These are phyloP conservation scores for Conops quadrifasciatus DNA, from an alignment of 2,888 invertebrate genomes.

Conservation along the genomic window DNA sequence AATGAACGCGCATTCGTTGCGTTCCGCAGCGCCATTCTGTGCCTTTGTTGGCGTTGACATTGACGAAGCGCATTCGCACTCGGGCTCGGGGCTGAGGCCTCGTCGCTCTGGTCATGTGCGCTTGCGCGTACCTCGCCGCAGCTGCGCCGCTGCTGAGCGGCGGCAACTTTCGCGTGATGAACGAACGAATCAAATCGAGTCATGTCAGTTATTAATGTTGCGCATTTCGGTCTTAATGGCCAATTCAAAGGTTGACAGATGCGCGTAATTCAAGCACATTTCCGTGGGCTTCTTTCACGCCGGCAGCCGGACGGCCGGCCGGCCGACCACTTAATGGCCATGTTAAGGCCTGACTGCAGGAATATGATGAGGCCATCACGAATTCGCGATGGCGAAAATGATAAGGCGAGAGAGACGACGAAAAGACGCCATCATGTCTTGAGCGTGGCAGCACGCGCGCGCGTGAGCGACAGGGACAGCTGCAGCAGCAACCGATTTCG, in stretches of 20 bases:
- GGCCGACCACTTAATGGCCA: slow-evolving; percentile 13
- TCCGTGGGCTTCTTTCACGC: slow-evolving; percentile 34
- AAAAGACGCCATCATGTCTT: slow-evolving; percentile 7
- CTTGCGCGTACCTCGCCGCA: slow-evolving; percentile 32
- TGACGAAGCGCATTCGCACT: slow-evolving; percentile 56
- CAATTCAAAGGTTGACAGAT: slow-evolving; percentile 66
- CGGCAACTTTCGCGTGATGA: slow-evolving; percentile 41
- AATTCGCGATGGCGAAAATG: slow-evolving; percentile 46
- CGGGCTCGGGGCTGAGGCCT: neutral
- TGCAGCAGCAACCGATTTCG: neutral
- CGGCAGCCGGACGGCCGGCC: neutral
- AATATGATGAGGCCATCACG: slow-evolving; percentile 62
- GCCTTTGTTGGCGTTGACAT: slow-evolving; percentile 60
- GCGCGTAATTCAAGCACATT: slow-evolving; percentile 63
- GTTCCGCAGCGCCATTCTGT: slow-evolving; percentile 35
- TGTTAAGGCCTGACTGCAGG: slow-evolving; percentile 37
- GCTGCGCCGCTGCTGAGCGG: slow-evolving; percentile 27
- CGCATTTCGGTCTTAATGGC: slow-evolving; percentile 66
- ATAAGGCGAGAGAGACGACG: slow-evolving; percentile 24
- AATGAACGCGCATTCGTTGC: slow-evolving; percentile 53
- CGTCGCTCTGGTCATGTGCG: slow-evolving; percentile 19
- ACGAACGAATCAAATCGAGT: slow-evolving; percentile 62
- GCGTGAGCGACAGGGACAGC: slow-evolving; percentile 3
- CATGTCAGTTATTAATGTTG: slow-evolving; percentile 66
- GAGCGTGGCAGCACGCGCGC: neutral